Conservation (phyloP, 2,797 vertebrate species). For the Neosalanx taihuensis region DNA sequence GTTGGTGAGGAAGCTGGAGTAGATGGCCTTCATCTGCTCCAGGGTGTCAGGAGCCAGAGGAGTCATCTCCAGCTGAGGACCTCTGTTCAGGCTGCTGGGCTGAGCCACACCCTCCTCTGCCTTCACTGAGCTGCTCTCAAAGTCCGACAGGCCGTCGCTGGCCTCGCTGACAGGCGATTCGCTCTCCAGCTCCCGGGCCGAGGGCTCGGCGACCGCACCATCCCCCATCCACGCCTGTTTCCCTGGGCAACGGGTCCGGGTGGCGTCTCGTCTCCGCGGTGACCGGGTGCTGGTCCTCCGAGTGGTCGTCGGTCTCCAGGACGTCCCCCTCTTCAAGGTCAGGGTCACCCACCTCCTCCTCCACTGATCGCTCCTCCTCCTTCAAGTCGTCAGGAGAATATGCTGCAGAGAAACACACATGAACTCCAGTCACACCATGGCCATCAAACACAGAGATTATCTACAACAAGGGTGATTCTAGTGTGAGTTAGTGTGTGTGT, state of each 20-base stretch:
- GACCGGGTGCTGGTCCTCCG: conserved; percentile 76
- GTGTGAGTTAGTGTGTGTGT: too few relatives aligned
- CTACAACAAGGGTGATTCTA: neutral
- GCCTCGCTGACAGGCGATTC: conserved; percentile 93
- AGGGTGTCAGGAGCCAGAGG: conserved; percentile 85
- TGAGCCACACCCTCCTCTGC: conserved; percentile 72
- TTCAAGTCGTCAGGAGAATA: conserved; percentile 92
- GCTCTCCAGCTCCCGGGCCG: conserved; percentile 92
- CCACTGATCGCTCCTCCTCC: conserved; percentile 71
- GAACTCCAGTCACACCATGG: conserved; percentile 70
- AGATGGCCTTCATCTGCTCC: conserved; percentile 98
- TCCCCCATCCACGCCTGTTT: conserved; percentile 84
- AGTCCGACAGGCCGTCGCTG: conserved; percentile 89
- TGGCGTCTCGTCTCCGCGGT: conserved; percentile 81
- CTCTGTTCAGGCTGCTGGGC: conserved; percentile 69
- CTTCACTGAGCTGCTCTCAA: conserved; percentile 86
- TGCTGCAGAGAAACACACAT: conserved; percentile 73
- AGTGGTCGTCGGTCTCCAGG: conserved; percentile 72
- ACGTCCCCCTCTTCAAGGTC: conserved; percentile 71
- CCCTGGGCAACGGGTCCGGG: conserved; percentile 80
- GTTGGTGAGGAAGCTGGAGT: conserved; percentile 94
- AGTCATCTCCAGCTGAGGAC: conserved; percentile 54
- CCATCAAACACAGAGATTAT: conserved; percentile 53
- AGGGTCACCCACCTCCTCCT: conserved; percentile 78
- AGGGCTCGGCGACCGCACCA: conserved; percentile 77